These are phyloP conservation scores for Oriolus oriolus DNA, from an alignment of 2,113 vertebrate genomes.

Conservation along the genomic window DNA sequence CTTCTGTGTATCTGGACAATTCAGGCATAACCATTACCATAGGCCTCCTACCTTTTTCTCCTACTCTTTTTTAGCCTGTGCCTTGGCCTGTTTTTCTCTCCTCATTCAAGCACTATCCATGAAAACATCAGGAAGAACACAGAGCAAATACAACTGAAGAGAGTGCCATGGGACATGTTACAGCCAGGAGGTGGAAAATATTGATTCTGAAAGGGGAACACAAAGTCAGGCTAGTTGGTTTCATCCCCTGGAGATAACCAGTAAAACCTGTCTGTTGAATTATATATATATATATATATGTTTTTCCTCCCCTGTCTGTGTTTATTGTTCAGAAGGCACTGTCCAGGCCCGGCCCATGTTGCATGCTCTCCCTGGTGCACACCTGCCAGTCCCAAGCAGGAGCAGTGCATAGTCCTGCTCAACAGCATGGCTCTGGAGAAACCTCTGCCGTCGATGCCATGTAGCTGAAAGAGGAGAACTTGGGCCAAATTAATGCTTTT, in stretches of 20 bases:
- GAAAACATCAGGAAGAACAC: background rate
- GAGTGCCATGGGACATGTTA: accelerated
- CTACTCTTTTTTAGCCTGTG: accelerated
- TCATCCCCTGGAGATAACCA: background rate
- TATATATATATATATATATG: background rate
- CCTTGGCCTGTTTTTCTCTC: background rate
- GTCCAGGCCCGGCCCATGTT: accelerated
- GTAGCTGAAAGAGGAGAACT: background rate
- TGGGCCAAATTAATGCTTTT: accelerated
- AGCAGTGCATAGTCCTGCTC: accelerated
- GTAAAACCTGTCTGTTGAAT: background rate
- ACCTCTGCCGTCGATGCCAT: accelerated
- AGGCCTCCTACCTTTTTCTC: background rate
- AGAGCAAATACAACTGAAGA: background rate
- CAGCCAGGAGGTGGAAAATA: background rate
- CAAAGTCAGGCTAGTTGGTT: background rate
- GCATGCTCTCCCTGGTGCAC: accelerated
- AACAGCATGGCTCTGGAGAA: background rate
- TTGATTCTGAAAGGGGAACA: background rate
- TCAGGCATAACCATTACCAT: background rate
- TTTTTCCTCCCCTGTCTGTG: background rate
- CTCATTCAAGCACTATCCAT: background rate
- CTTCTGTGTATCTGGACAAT: background rate
- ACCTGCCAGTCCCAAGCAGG: background rate
- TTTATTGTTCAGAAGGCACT: background rate